Percentiles rank a stretch among this genome's conserved stretches.
Conservation (phyloP, 2,797 vertebrate species). For the Rhynchonycteris naso region DNA sequence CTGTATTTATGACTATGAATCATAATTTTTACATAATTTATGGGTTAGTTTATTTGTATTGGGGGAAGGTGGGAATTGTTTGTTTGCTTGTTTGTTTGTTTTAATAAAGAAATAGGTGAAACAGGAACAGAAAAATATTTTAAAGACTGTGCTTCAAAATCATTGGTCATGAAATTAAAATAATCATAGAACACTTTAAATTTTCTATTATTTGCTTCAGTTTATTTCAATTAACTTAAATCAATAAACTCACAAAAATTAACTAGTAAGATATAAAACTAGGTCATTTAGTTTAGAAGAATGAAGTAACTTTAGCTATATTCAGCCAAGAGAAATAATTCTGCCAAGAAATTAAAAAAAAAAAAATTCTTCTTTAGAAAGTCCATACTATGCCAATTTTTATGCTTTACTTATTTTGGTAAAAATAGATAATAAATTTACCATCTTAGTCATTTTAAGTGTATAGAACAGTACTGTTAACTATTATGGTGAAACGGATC, state of each 20-base stretch:
- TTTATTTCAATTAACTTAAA: neutral
- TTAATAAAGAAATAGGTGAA: neutral
- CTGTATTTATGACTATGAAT: neutral
- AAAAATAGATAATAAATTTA: neutral
- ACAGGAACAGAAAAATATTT: neutral
- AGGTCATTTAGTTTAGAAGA: neutral
- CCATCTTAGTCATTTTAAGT: neutral
- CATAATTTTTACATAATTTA: neutral
- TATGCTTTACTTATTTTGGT: neutral
- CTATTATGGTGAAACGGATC: neutral
- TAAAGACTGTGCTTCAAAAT: neutral
- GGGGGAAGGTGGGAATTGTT: neutral
- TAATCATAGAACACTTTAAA: neutral
- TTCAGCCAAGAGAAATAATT: neutral
- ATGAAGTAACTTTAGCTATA: neutral
- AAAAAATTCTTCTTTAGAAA: neutral
- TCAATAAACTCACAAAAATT: neutral
- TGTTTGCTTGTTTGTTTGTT: neutral
- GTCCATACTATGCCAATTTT: neutral
- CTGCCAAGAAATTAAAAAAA: neutral
- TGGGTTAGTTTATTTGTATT: neutral
- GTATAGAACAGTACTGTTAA: accelerated
- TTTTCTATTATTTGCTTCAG: neutral
- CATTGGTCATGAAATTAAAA: constrained; percentile 1
- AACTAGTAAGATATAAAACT: neutral